Evolutionary conservation across 2,888 invertebrate species (phyloP), one percentile per base, ranked within the genome.

Genomic region (Odontocolon sp.): DNA sequence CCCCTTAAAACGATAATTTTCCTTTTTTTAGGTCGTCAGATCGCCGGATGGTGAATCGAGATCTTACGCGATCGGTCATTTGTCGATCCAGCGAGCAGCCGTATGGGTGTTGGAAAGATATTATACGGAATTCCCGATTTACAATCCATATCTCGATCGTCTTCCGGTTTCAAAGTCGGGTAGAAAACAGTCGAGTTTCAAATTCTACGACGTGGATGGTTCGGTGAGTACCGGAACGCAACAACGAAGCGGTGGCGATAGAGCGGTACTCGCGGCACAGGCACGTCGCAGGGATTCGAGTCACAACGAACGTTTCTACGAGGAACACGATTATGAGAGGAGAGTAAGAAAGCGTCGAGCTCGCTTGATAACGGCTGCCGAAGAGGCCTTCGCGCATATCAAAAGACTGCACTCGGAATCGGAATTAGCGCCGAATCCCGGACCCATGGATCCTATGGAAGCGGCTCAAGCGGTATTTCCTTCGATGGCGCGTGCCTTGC

Each of bases 381-480:
- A 99, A 90, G 99, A 99, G 88, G 98, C 99, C 0, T 99, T 99
- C 90, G 98, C 98, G 8, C 99, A 99, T 88, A 98, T 99, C 80
- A 96, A 97, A 85, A 93, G 98, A 36, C 93, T 98, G 78, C 92
- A 94, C 80, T 93, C 94, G 75, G 94, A 94, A 82, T 92, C 93
- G 66, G 94, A 95, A 28, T 95, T 96, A 0, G 95, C 96, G 0
- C 94, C 96, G 74, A 87, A 86, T 79, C 85, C 87, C 1, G 87
- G 86, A 14, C 95, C 96, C 0, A 95, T 99, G 92, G 98, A 98
- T 87, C 96, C 99, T 0, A 94, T 97, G 84, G 99, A 99, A 91
- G 99, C 99, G 2, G 99, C 99, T 0, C 97, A 98, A 90, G 98
- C 99, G 0, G 97, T 99, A 68, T 99, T 99, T 89, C 99, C 99